phyloP scores from a whole-genome alignment of 2,797 vertebrate species.

The Characodon lateralis region DNA sequence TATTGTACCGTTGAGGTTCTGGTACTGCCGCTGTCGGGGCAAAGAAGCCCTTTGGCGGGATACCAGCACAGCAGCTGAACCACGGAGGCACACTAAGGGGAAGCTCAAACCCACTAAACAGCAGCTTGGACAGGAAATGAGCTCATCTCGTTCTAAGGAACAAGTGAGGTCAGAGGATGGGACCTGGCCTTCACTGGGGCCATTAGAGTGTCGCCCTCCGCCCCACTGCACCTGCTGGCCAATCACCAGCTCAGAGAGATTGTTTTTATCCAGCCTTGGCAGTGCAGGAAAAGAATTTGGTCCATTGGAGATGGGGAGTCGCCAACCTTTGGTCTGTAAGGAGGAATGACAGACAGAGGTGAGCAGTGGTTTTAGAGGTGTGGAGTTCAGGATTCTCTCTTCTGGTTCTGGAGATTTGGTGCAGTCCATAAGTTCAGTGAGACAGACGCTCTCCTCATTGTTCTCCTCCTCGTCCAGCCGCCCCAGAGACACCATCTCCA shows the following conservation, averaged over 20 bases:
- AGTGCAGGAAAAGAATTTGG: slow-evolving; percentile 73
- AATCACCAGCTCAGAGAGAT: slow-evolving; percentile 74
- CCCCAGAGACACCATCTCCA: slow-evolving; percentile 77
- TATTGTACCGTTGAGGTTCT: slow-evolving; percentile 87
- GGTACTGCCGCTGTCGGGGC: slow-evolving; percentile 74
- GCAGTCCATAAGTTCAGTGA: slow-evolving; percentile 83
- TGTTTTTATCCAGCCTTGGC: slow-evolving; percentile 82
- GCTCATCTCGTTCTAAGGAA: slow-evolving; percentile 84
- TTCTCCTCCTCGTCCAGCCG: slow-evolving; percentile 64
- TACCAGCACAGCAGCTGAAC: slow-evolving; percentile 62
- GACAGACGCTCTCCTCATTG: slow-evolving; percentile 48
- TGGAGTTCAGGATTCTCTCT: slow-evolving; percentile 41
- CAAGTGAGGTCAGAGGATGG: slow-evolving; percentile 36
- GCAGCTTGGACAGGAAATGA: slow-evolving; percentile 88
- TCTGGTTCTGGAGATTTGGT: slow-evolving; percentile 78
- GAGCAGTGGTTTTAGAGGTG: slow-evolving; percentile 39
- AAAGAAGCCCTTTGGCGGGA: slow-evolving; percentile 53
- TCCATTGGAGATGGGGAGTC: slow-evolving; percentile 63
- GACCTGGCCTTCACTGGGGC: slow-evolving; percentile 65
- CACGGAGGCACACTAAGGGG: slow-evolving; percentile 86
- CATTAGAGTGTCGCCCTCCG: slow-evolving; percentile 68
- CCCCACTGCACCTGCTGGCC: slow-evolving; percentile 76
- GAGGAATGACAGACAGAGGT: slow-evolving; percentile 60
- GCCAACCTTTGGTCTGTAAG: slow-evolving; percentile 76
- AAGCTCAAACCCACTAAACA: slow-evolving; percentile 88